These are phyloP conservation scores for Amphiduros pacificus DNA, from an alignment of 2,888 invertebrate species.

Conservation along the genomic window DNA sequence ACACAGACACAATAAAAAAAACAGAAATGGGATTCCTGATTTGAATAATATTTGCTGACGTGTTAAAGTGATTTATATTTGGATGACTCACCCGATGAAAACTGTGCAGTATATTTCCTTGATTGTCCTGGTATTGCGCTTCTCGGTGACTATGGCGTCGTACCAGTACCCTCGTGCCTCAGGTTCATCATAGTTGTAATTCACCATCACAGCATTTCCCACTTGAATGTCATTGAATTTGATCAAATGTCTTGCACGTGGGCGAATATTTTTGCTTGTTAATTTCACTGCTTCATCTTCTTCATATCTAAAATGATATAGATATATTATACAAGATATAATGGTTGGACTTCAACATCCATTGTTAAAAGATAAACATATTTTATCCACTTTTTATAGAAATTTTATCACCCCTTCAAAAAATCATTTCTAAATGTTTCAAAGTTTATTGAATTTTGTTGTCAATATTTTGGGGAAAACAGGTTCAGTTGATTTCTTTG, in stretches of 20 bases:
- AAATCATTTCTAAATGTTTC: too few species aligned
- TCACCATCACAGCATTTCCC: slow-evolving; percentile 72
- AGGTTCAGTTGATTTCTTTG: too few species aligned
- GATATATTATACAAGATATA: not conserved
- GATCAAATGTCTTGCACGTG: slow-evolving; percentile 68
- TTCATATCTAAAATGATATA: slow-evolving; percentile 44
- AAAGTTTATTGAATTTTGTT: too few species aligned
- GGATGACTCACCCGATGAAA: slow-evolving; percentile 56
- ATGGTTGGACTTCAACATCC: too few species aligned
- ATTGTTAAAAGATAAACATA: too few species aligned
- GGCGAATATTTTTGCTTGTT: slow-evolving; percentile 65
- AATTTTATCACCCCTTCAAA: too few species aligned
- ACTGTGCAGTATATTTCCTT: slow-evolving; percentile 55
- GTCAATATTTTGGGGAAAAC: too few species aligned
- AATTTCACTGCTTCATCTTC: slow-evolving; percentile 47
- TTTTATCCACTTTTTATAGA: too few species aligned
- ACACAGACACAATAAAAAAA: not conserved
- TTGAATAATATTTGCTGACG: too few species aligned
- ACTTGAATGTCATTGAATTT: slow-evolving; percentile 64
- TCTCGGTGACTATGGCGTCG: slow-evolving; percentile 55
- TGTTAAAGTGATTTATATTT: too few species aligned
- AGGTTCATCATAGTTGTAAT: slow-evolving; percentile 74
- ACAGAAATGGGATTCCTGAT: not conserved
- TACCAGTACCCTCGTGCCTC: slow-evolving; percentile 74
- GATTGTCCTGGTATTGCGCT: slow-evolving; percentile 44